Evolutionary conservation across 2,797 vertebrate genomes (phyloP), one percentile per base, ranked within the genome.

Genomic region (Caiman crocodilus): DNA sequence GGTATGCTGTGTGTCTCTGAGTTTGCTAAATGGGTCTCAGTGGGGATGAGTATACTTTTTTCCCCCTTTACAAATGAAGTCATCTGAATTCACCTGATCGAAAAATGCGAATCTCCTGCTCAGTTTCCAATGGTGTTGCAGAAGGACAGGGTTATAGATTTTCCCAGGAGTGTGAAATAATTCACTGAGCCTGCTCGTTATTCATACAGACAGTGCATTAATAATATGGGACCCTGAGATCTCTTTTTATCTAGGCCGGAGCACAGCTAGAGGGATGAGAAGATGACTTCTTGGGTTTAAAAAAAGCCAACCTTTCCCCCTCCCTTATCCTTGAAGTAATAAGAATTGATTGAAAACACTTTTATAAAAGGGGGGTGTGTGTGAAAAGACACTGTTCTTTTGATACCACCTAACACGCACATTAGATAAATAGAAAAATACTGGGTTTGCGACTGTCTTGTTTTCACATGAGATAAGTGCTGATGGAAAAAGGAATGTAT

Each of bases 141-240:
- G 95, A 96, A 97, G 97, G 98, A 98, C 96, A 98, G 95, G 91
- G 97, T 96, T 96, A 97, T 98, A 98, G 98, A 98, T 98, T 98
- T 98, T 98, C 98, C 97, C 97, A 97, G 95, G 97, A 98, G 97
- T 97, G 94, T 92, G 95, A 97, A 98, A 98, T 98, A 98, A 98
- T 98, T 98, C 94, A 97, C 97, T 97, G 94, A 96, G 79, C 94
- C 92, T 96, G 96, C 98, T 98, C 96, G 57, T 99, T 98, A 98
- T 98, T 99, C 98, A 98, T 98, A 97, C 94, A 97, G 98, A 99
- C 97, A 98, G 97, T 94, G 96, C 98, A 99, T 99, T 99, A 99
- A 99, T 98, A 99, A 98, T 90, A 67, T 10, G 82, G 96, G 98
- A 98, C 97, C 98, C 94, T 98, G 97, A 98, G 98, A 98, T 97